Evolutionary conservation across 2,888 invertebrate genomes (phyloP), one percentile per base, ranked within the genome.

Genomic region (Keiferia lycopersicella): DNA sequence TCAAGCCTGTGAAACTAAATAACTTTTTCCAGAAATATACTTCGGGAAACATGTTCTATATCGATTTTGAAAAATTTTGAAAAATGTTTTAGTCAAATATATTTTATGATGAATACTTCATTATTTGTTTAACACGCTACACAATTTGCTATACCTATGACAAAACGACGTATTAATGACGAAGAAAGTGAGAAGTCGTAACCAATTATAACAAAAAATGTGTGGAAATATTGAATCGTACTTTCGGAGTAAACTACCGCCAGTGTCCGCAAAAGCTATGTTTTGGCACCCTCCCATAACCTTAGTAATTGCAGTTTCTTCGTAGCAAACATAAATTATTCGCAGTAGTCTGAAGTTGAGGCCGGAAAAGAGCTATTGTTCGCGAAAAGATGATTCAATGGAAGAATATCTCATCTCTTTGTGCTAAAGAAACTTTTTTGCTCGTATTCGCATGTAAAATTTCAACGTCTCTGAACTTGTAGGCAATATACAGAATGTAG

Each of bases 261-360:
- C 16, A 39, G 38, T 58, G 38, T n/a, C 39, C 58, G 34, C 34
- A 45, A n/a, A 60, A 60, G 41, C 20, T 41, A 45, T 26, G 22
- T 51, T 64, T 59, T 64, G 64, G 60, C 64, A 60, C 64, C 26
- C 38, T 60, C 14, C 64, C 56, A 50, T 64, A 14, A 48, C 18
- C 14, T 41, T 59, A 59, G 20, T 62, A 65, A 65, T 62, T 53
- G 59, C 59, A 51, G 51, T 45, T 62, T 62, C 65, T 57, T 41
- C 58, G 51, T 51, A 64, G 57, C 53, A 45, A 50, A 20, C 62
- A 62, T 66, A 66, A 66, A 64, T 66, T 66, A 64, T 45, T 59
- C 48, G 58, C 64, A 66, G 66, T 20, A n/a, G 38, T 57, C 30
- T 57, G 61, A 41, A 8, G 50, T 48, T 51, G 34, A 30, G 50